phyloP scores from a whole-genome alignment of 1,140 invertebrate genomes.

The Bombus consobrinus region DNA sequence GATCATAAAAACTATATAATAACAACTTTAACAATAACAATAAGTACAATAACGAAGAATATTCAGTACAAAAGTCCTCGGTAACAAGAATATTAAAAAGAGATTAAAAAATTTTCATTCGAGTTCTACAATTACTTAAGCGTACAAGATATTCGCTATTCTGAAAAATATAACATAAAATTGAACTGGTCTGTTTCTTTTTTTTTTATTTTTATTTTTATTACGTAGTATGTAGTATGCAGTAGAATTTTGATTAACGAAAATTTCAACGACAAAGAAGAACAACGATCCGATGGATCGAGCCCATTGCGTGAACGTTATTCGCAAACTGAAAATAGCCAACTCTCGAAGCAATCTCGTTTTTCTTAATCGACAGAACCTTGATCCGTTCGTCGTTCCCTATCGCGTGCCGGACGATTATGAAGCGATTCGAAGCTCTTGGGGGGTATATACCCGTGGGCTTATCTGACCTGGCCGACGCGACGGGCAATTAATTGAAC shows the following conservation, averaged over 20 bases:
- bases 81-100: too few species aligned
- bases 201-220: too few species aligned
- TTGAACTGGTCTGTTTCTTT: not conserved
- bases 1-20: too few species aligned
- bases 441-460: conserved; percentile 26
- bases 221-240: too few species aligned
- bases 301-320: not conserved
- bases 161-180: not conserved
- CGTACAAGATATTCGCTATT: not conserved
- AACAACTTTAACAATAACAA: too few species aligned
- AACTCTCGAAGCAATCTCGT: conserved; percentile 43
- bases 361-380: conserved; percentile 55
- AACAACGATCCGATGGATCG: not conserved
- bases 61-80: too few species aligned
- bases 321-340: conserved; percentile 39
- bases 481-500: conserved; percentile 65
- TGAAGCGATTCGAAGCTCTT: conserved; percentile 60
- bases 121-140: too few species aligned
- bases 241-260: not conserved
- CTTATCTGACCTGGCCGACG: conserved; percentile 58
- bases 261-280: not conserved
- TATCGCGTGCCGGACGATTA: conserved; percentile 64
- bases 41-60: too few species aligned
- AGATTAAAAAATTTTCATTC: not conserved
- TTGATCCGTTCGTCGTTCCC: conserved; percentile 56